phyloP scores from a whole-genome alignment of 2,797 vertebrate genomes.

The Melanotaenia nigrans region DNA sequence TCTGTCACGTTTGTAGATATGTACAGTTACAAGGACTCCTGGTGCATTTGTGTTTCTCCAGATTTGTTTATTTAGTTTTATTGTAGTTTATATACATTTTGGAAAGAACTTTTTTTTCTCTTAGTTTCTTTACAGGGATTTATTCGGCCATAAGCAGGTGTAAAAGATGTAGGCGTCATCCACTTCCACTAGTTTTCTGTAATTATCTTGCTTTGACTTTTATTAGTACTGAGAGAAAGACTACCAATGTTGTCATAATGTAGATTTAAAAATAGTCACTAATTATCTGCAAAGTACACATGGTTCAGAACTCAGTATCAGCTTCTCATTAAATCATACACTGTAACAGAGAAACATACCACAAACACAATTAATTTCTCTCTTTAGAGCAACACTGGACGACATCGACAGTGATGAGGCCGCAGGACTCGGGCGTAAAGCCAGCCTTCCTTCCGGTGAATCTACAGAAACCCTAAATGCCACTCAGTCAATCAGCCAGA shows the following conservation, averaged over 20 bases:
- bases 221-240: neutral
- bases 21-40: neutral
- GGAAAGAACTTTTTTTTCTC: neutral
- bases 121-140: neutral
- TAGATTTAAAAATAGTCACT: neutral
- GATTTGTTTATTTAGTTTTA: neutral
- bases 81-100: neutral
- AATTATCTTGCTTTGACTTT: neutral
- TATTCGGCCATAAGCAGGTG: neutral
- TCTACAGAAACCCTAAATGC: conserved; percentile 66
- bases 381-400: conserved; percentile 64
- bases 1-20: neutral
- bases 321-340: neutral
- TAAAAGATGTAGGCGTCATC: neutral
- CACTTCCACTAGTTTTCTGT: neutral
- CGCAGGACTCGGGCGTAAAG: conserved; percentile 58
- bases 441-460: conserved; percentile 35
- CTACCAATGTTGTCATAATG: neutral
- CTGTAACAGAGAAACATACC: neutral
- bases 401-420: conserved; percentile 80
- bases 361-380: neutral
- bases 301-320: neutral
- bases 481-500: conserved; percentile 76
- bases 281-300: neutral
- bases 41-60: neutral